Base-by-base conservation (phyloP, 1,140 invertebrate species). In the Lepidurus packardi region DNA sequence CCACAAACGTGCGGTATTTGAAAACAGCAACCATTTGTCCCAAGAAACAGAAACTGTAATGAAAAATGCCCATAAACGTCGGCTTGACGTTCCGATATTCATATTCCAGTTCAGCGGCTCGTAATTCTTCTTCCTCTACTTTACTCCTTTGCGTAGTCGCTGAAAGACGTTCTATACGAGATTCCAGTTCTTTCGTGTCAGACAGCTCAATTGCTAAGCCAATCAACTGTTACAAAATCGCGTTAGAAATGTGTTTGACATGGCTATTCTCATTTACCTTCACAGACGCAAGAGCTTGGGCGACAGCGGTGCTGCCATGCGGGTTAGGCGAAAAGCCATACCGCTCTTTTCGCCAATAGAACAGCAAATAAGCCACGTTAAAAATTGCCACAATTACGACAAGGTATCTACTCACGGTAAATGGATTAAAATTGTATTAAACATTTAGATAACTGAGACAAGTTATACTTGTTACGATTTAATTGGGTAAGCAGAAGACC, bases 11-110 rank as follows among this genome's bases (percentile, higher is more conserved):
- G 82, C 91, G 88, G 81, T 94, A 97, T 79, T 92, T 91, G 84
- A 91, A 96, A 84, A 94, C 86, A 95, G 94, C 94, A 87, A 94
- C 95, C 42, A 97, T 85, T 34, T 96, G 87, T 42, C 94, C 94
- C 83, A 94, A 90, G 84, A 94, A 95, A 84, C 92, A 94, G 81
- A 94, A 94, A 16, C 89, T 85, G 84, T 96, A 97, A 84, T 93
- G 92, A 81, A 94, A 87, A 16, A 95, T 88, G 81, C 95, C 92
- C 41, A 88, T 47, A 43, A 91, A 85, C 65, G 82, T 85, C 16
- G 91, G 88, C 80, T 88, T 87, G 78, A 88, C 87, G 78, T 86
- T 83, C 83, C 85, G 86, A 76, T 86, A 80, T 75, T 65, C 53
- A 65, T 11, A 16, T 21, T 65, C 53, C 21, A 65, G 53, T 65